phyloP scores from a whole-genome alignment of 2,113 vertebrate genomes.

The Prionailurus bengalensis region DNA sequence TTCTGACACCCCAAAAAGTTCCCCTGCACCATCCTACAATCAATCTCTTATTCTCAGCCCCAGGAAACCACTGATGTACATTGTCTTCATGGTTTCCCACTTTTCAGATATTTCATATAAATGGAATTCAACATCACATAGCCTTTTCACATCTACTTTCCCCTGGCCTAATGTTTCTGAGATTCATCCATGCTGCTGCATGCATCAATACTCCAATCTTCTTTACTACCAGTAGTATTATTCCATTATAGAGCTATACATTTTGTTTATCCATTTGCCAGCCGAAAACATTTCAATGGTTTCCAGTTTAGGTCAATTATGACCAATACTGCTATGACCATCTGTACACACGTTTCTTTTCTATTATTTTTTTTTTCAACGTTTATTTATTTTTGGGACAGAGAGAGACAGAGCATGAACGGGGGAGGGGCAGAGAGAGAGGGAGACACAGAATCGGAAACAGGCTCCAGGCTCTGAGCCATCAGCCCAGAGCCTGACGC shows the following conservation, averaged over 20 bases:
- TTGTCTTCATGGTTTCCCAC: not conserved
- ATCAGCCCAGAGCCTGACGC: no score
- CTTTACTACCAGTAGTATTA: not conserved
- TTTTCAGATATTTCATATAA: slow-evolving; percentile 23
- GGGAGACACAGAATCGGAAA: no score
- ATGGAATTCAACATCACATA: not conserved
- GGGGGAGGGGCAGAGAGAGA: no score
- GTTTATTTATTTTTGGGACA: no score
- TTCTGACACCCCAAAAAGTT: not conserved
- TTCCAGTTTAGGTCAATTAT: not conserved
- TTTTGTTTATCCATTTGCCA: not conserved
- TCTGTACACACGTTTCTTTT: not conserved
- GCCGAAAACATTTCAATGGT: not conserved
- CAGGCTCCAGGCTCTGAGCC: no score
- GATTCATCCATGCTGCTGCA: not conserved
- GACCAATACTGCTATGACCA: not conserved
- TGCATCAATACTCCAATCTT: not conserved
- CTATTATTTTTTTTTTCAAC: not conserved
- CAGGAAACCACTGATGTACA: not conserved
- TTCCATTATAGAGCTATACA: not conserved
- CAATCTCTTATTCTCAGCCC: not conserved
- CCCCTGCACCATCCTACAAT: not conserved
- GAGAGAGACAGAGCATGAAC: no score
- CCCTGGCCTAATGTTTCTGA: not conserved
- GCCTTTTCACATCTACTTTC: not conserved